Evolutionary conservation across 1,140 invertebrate species (phyloP).

Genomic region (Portunus trituberculatus): DNA sequence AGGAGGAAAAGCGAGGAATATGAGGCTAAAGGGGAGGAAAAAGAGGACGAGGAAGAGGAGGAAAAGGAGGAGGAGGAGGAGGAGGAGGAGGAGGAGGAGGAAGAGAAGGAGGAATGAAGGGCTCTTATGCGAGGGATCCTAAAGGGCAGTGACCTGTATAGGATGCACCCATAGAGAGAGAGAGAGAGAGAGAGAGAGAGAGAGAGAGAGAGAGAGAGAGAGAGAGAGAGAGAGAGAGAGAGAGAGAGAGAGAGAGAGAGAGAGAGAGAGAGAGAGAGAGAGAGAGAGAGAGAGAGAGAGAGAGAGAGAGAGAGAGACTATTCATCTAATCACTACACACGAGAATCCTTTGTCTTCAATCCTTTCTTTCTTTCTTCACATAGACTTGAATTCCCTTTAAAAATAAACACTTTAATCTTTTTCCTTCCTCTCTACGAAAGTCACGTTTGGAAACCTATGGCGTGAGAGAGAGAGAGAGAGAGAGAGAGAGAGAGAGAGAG

Average conservation of each 20-base stretch:
- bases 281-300: not conserved
- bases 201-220: not conserved
- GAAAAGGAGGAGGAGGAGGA: not conserved
- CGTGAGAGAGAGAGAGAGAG: slow-evolving; percentile 54
- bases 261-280: not conserved
- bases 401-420: no score
- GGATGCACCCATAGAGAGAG: not conserved
- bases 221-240: not conserved
- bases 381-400: not conserved
- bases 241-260: not conserved
- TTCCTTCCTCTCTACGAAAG: not conserved
- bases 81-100: not conserved
- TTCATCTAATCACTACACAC: not conserved
- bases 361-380: not conserved
- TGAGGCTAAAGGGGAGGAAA: not conserved
- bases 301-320: not conserved
- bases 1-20: not conserved
- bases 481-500: slow-evolving; percentile 5
- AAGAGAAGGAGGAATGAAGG: not conserved
- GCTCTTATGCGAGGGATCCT: not conserved
- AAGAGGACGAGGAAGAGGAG: not conserved
- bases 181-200: not conserved
- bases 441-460: not conserved
- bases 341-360: not conserved
- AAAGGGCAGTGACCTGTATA: not conserved